Evolutionary conservation across 2,888 invertebrate species (phyloP).

Genomic region (Chaitophorus viminalis): DNA sequence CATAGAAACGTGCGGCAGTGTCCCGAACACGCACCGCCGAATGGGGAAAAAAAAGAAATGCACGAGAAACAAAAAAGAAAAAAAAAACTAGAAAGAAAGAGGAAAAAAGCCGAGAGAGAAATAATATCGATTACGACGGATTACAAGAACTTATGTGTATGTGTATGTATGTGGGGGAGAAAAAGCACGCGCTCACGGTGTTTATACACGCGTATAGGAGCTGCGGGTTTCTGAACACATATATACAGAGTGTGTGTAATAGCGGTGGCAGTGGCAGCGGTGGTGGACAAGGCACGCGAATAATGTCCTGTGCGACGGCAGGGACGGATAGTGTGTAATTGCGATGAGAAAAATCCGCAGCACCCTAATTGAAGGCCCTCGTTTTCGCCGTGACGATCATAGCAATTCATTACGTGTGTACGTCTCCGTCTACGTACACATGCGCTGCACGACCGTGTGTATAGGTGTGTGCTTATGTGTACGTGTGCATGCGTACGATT

Average conservation of each 20-base stretch:
- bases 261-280: not conserved
- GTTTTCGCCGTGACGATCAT: slow-evolving; percentile 37
- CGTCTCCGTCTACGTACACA: not conserved
- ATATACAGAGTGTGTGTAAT: not conserved
- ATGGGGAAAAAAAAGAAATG: not conserved
- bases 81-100: not conserved
- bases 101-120: slow-evolving; percentile 33
- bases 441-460: too few relatives aligned
- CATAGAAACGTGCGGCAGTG: not conserved
- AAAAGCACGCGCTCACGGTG: not conserved
- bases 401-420: slow-evolving; percentile 24
- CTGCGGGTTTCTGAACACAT: not conserved
- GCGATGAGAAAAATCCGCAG: slow-evolving; percentile 45
- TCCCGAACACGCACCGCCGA: slow-evolving; percentile 32
- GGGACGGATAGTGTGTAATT: slow-evolving; percentile 31
- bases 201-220: not conserved
- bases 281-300: slow-evolving; percentile 17
- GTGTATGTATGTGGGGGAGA: not conserved
- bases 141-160: slow-evolving; percentile 51
- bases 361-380: slow-evolving; percentile 47
- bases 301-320: not conserved
- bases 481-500: not conserved
- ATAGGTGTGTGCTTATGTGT: too few relatives aligned
- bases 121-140: slow-evolving; percentile 61
- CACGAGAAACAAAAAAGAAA: not conserved